These are phyloP conservation scores for Suillia variegata DNA, from an alignment of 2,888 invertebrate genomes.

Conservation along the genomic window DNA sequence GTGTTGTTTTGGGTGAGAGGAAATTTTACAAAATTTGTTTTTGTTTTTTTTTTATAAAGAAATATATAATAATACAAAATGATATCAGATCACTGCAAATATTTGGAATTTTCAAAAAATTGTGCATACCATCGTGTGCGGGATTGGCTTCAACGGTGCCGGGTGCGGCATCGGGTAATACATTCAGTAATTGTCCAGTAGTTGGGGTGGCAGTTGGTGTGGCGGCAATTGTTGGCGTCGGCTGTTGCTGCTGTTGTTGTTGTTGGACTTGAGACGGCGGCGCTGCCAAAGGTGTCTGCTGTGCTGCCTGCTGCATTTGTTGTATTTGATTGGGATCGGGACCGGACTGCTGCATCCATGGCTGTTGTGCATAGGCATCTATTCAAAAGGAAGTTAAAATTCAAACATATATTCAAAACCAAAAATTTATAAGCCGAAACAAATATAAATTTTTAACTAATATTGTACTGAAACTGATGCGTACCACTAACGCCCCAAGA, in stretches of 20 bases:
- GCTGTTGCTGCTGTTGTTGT: conserved; percentile 14
- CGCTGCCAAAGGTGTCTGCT: conserved; percentile 17
- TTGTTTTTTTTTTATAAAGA: no score
- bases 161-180: conserved; percentile 27
- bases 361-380: conserved; percentile 47
- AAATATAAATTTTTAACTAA: no score
- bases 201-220: conserved; percentile 25
- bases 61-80: conserved; percentile 25
- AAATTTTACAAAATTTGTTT: conserved; percentile 9
- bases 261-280: conserved; percentile 13
- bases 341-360: conserved; percentile 43
- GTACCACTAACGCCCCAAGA: conserved; percentile 52
- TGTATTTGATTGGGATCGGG: conserved; percentile 26
- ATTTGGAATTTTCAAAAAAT: not conserved
- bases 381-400: not conserved
- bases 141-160: conserved; percentile 35
- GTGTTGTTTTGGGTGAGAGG: not conserved
- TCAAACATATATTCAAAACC: not conserved
- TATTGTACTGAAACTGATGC: no score
- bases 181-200: conserved; percentile 3
- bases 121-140: conserved; percentile 57
- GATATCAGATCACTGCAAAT: conserved; percentile 19
- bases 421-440: no score
- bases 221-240: conserved; percentile 16
- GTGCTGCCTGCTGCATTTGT: conserved; percentile 26